Base-by-base conservation (phyloP, 2,888 invertebrate species). In the Lobophora halterata region DNA sequence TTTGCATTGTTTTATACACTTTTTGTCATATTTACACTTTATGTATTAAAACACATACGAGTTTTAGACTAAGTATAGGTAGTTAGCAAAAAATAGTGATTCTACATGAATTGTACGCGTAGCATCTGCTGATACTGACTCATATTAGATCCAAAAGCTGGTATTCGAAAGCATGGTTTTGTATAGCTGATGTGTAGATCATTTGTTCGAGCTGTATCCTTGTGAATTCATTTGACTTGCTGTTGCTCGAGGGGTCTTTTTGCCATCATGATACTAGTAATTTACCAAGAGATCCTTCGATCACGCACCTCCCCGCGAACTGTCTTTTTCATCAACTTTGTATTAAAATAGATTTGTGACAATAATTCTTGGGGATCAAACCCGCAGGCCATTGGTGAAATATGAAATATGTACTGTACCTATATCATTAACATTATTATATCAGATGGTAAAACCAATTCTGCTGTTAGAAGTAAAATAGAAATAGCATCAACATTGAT, bases 191-290 rank as follows among this genome's bases (percentile, higher is more conserved):
- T n/a, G n/a, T 49, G 57, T 58, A 49, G 31, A 40, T 47, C 48
- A 49, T 60, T 49, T 48, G 49, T 49, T 57, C 46, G 43, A 41
- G 50, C 46, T 46, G 37, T 52, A 48, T 55, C 52, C 77, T 65
- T 71, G 61, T 75, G 72, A 73, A 83, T 86, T 86, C 86, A 86
- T 86, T 86, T 86, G 86, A 86, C 86, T 86, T 86, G 86, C 80
- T 77, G 67, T 61, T 71, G 79, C 71, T 79, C 80, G 78, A 77
- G 67, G 81, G 81, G 61, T 79, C 71, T 57, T 51, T 56, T 63
- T 61, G 65, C 53, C 39, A 44, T 60, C 62, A 63, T 65, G 52
- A 67, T 65, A 61, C n/a, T n/a, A n/a, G n/a, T n/a, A 64, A 65
- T 65, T 66, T 68, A 72, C 61, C 52, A 52, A 64, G 58, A 55